phyloP scores from a whole-genome alignment of 2,797 vertebrate genomes.

The Cheirogaleus major region DNA sequence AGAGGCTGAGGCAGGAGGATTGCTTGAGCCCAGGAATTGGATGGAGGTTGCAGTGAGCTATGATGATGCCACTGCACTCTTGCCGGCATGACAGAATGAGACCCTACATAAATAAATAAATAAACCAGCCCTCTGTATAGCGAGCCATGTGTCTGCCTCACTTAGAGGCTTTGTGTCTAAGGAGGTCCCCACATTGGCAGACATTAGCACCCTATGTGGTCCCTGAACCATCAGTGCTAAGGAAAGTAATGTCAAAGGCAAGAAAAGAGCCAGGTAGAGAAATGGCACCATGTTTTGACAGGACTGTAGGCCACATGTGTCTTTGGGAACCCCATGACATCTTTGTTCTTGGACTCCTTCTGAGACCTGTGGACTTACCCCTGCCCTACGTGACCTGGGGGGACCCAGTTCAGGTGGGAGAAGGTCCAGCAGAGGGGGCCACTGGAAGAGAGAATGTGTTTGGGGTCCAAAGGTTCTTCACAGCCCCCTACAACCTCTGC shows the following conservation, averaged over 20 bases:
- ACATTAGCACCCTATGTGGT: not conserved
- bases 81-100: not conserved
- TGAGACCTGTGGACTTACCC: not conserved
- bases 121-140: not conserved
- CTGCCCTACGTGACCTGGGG: fast-evolving
- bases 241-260: not conserved
- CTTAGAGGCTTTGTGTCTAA: not conserved
- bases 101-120: not conserved
- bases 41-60: not conserved
- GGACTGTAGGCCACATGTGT: not conserved
- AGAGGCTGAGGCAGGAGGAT: not conserved
- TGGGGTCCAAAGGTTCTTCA: not conserved
- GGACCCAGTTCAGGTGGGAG: not conserved
- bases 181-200: not conserved
- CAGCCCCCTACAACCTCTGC: not conserved
- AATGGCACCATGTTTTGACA: not conserved
- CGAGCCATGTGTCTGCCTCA: not conserved
- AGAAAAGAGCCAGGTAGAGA: not conserved
- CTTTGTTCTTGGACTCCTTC: not conserved
- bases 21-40: not conserved
- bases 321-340: not conserved
- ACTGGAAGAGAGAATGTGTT: not conserved
- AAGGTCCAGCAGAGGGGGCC: not conserved
- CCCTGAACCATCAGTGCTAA: not conserved
- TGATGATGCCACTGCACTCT: not conserved